Base-by-base conservation (phyloP, 2,797 vertebrate genomes). In the Myotis daubentonii region DNA sequence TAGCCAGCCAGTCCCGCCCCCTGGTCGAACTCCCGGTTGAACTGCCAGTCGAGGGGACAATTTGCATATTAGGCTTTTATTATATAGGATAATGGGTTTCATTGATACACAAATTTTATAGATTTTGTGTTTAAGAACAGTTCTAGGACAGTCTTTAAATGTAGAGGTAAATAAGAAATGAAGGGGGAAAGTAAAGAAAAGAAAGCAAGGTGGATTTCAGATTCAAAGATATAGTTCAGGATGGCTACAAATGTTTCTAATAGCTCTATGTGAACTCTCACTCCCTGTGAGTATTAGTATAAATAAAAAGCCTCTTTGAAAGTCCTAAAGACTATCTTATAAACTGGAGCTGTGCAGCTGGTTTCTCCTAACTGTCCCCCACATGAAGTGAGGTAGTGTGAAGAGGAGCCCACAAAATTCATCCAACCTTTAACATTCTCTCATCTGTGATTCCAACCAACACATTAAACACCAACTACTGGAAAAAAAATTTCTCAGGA, bases 81-180 rank as follows among this genome's bases (percentile, higher is more conserved):
- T 62, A 62, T 30, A 30, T 16, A 62, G 28, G 12, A 12, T 72
- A 78, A 53, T 12, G 30, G 47, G 19, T 95, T 96, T 97, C 89
- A 78, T 68, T 38, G 94, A n/a, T 71, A 22, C 30, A 75, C 4
- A 12, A 9, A 74, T 86, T 94, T 51, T 91, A 79, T 76, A 94
- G 51, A 74, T 74, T 94, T 89, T 84, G 9, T 66, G 41, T 95
- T 95, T 94, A 87, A 97, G 94, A 89, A 76, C 2, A 49, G 66
- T 93, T 94, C 78, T 60, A 92, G 62, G 47, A 28, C 20, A 81
- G 4, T 33, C 47, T 83, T 89, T 81, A 44, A 68, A 66, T 44
- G 3, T 5, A 85, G 55, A 38, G 5, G 11, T 55, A 84, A 47
- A 8, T 30, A 38, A 78, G 41, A 91, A 76, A 81, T 30, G 62